phyloP scores from a whole-genome alignment of 1,140 invertebrate genomes.

The Solen grandis region DNA sequence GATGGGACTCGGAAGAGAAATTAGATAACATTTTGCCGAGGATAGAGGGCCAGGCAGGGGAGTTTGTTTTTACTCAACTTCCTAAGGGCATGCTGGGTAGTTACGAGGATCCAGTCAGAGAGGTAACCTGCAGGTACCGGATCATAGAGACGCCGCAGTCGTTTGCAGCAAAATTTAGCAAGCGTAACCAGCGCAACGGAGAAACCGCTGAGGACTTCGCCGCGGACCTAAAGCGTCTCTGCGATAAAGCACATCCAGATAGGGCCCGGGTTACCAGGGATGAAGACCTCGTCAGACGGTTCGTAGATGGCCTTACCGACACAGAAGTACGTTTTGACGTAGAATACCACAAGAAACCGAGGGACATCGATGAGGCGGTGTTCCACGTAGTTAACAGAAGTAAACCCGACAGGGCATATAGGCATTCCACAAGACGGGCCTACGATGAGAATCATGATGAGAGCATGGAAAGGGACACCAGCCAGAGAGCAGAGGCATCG shows the following conservation, averaged over 20 bases:
- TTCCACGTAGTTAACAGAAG: too few relatives aligned
- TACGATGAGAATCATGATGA: too few relatives aligned
- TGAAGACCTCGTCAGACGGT: constrained; percentile 27
- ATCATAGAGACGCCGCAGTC: constrained; percentile 24
- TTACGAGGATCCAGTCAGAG: background rate
- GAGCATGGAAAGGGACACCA: too few relatives aligned
- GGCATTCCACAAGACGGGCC: too few relatives aligned
- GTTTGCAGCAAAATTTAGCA: constrained; percentile 28
- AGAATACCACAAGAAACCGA: constrained; percentile 25
- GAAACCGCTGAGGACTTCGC: constrained; percentile 20
- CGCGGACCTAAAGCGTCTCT: constrained; percentile 23
- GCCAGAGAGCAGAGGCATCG: too few relatives aligned
- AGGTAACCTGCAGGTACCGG: constrained; percentile 2
- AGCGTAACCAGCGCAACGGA: background rate
- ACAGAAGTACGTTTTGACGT: constrained; percentile 18
- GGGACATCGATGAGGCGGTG: background rate
- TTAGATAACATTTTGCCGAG: constrained; percentile 18
- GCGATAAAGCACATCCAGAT: constrained; percentile 16
- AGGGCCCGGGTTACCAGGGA: background rate
- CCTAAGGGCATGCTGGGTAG: background rate
- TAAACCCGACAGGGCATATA: too few relatives aligned
- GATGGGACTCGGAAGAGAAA: background rate
- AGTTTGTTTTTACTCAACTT: constrained; percentile 37
- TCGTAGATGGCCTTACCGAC: constrained; percentile 25
- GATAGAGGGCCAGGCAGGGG: constrained; percentile 3